Evolutionary conservation across 2,113 vertebrate species (phyloP).

Genomic region (Burhinus oedicnemus): DNA sequence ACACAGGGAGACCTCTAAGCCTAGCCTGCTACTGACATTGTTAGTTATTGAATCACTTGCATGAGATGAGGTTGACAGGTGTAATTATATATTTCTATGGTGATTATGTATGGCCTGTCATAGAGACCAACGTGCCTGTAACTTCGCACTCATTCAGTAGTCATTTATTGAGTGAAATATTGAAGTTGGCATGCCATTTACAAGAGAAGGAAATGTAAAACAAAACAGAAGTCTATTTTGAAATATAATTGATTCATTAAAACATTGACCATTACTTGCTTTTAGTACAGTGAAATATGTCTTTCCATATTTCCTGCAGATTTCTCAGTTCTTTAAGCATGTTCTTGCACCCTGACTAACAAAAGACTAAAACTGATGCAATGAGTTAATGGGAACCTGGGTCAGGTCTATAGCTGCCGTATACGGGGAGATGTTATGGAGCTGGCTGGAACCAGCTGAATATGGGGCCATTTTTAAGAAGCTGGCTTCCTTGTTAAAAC

Average conservation of each 20-base stretch:
- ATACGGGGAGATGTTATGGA: not conserved
- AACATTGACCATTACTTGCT: not conserved
- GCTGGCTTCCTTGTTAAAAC: not conserved
- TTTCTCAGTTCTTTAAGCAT: not conserved
- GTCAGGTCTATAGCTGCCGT: not conserved
- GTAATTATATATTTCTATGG: constrained; percentile 87
- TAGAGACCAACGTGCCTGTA: constrained; percentile 79
- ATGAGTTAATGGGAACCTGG: not conserved
- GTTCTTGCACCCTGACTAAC: not conserved
- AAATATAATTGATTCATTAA: constrained; percentile 59
- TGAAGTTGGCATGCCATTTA: constrained; percentile 54
- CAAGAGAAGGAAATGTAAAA: constrained; percentile 52
- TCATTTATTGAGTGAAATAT: constrained; percentile 76
- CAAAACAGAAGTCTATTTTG: constrained; percentile 36
- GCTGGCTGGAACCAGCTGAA: not conserved
- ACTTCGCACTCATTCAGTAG: constrained; percentile 76
- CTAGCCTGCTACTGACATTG: constrained; percentile 74
- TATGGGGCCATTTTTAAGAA: not conserved
- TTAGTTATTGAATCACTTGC: constrained; percentile 87
- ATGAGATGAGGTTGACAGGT: constrained; percentile 86
- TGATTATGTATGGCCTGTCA: constrained; percentile 85
- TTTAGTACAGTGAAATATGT: not conserved
- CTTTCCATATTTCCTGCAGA: not conserved
- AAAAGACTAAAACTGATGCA: not conserved
- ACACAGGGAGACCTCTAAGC: constrained; percentile 79